Conservation (phyloP, 1,140 invertebrate species). For the Drosophila rhopaloa region DNA sequence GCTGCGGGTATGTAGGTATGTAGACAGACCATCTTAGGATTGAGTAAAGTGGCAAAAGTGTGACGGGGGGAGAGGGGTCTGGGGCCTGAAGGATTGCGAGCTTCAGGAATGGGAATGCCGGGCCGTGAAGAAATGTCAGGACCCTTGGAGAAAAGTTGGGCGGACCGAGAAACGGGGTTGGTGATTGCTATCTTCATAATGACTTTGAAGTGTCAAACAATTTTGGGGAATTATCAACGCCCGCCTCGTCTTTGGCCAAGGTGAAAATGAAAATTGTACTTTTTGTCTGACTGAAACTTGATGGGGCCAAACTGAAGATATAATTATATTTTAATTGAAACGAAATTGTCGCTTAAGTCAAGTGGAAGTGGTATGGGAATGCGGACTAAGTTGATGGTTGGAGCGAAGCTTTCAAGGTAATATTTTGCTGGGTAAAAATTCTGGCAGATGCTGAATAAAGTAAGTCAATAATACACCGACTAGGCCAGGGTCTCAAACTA, state of each 20-base stretch:
- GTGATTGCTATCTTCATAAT: constrained; percentile 76
- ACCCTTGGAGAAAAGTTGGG: constrained; percentile 39
- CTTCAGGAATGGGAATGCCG: constrained; percentile 26
- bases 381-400: not conserved
- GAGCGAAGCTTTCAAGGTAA: not conserved
- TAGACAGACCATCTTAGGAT: constrained; percentile 31
- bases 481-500: constrained; percentile 24
- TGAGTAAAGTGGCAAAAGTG: constrained; percentile 44
- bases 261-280: constrained; percentile 67
- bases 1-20: constrained; percentile 59
- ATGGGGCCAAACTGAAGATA: constrained; percentile 37
- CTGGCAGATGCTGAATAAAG: not conserved
- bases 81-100: constrained; percentile 38
- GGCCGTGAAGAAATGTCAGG: constrained; percentile 60
- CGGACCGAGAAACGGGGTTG: constrained; percentile 16
- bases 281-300: constrained; percentile 37
- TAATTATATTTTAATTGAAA: constrained; percentile 78
- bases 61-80: constrained; percentile 8
- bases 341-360: constrained; percentile 48
- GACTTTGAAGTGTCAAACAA: constrained; percentile 76
- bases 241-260: constrained; percentile 38
- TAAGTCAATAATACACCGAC: constrained; percentile 5
- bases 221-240: constrained; percentile 62
- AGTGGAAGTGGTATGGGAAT: not conserved
- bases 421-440: constrained; percentile 8